Percentiles rank a stretch among this genome's conserved stretches.
Evolutionary conservation across 2,113 vertebrate species (phyloP).

Genomic region (Struthidea cinerea): DNA sequence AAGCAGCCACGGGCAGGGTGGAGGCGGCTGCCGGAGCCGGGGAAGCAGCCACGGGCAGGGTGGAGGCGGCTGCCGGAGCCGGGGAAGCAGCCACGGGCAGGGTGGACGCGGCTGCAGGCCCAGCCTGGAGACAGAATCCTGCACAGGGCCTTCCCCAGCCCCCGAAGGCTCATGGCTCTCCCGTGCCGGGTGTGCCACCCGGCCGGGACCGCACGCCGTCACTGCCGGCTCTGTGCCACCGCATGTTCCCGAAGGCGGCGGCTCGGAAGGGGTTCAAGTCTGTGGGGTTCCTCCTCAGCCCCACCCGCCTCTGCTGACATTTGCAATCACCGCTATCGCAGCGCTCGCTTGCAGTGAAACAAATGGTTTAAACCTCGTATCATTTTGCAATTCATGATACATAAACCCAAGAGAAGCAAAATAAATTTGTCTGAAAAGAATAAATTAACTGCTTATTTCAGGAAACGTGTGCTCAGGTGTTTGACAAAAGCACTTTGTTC

Average conservation of each 20-base stretch:
- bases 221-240: not conserved
- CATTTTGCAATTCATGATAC: not conserved
- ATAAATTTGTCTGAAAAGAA: not conserved
- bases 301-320: not conserved
- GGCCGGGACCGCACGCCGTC: fast-evolving
- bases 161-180: not conserved
- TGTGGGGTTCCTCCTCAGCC: not conserved
- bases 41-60: fast-evolving
- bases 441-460: not conserved
- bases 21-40: fast-evolving
- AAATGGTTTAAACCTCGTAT: not conserved
- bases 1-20: fast-evolving
- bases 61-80: no score
- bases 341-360: not conserved
- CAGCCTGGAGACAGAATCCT: no score
- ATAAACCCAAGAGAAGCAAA: not conserved
- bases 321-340: not conserved
- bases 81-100: not conserved
- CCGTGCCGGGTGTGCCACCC: fast-evolving
- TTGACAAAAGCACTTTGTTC: not conserved
- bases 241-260: fast-evolving
- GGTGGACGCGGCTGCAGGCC: fast-evolving
- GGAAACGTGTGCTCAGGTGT: not conserved
- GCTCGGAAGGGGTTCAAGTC: not conserved
- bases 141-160: not conserved